These are phyloP conservation scores for Papio anubis DNA, from an alignment of 2,113 vertebrate genomes.

Conservation along the genomic window DNA sequence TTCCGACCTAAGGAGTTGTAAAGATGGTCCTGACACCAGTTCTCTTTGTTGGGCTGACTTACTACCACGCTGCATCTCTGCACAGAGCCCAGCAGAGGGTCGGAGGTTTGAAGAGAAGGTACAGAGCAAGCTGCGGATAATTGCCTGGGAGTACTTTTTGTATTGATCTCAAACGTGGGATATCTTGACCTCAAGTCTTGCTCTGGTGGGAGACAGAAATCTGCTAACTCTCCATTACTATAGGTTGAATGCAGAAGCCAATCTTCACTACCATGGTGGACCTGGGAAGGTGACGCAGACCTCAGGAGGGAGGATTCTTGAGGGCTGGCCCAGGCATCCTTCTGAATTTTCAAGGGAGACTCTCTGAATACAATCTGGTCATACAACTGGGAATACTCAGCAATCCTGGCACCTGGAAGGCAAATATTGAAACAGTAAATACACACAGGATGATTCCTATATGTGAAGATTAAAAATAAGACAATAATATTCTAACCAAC, in stretches of 20 bases:
- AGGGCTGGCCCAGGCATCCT: slow-evolving; percentile 75
- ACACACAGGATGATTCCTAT: not conserved
- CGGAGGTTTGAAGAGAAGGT: slow-evolving; percentile 88
- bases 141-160: slow-evolving; percentile 81
- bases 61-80: slow-evolving; percentile 92
- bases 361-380: slow-evolving; percentile 96
- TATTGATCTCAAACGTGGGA: slow-evolving; percentile 53
- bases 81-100: slow-evolving; percentile 74
- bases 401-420: slow-evolving; percentile 94
- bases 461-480: not conserved
- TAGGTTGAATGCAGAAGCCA: slow-evolving; percentile 93
- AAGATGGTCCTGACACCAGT: slow-evolving; percentile 83
- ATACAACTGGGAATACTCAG: slow-evolving; percentile 98
- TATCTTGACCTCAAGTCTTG: slow-evolving; percentile 81
- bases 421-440: slow-evolving; percentile 51
- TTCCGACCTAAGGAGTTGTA: slow-evolving; percentile 90
- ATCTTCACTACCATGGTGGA: slow-evolving; percentile 78
- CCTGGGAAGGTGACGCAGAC: slow-evolving; percentile 83
- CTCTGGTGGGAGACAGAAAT: slow-evolving; percentile 86
- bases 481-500: not conserved
- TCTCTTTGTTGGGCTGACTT: slow-evolving; percentile 88
- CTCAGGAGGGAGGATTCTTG: slow-evolving; percentile 77
- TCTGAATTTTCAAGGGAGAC: slow-evolving; percentile 80
- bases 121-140: slow-evolving; percentile 87
- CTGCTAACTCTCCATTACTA: slow-evolving; percentile 92